Base-by-base conservation (phyloP, 2,113 vertebrate genomes). In the Uropsilus gracilis region DNA sequence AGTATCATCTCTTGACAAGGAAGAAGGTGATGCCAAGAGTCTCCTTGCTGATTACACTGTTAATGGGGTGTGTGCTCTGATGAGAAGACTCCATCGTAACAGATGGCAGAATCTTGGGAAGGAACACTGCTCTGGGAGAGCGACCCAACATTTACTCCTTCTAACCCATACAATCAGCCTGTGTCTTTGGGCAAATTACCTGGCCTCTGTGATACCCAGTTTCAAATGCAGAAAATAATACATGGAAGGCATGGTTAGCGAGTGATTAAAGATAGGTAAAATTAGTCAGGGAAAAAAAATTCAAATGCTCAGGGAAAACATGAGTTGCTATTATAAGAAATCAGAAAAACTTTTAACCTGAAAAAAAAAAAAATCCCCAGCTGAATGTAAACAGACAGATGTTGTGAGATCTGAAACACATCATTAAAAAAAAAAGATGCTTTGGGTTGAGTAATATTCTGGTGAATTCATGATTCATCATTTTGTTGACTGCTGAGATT, bases 371-470 rank as follows among this genome's bases (percentile, higher is more conserved):
- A 66, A 44, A 26, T 91, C 28, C 24, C 42, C 77, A 86, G 73
- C 30, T 83, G 80, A 88, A 59, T 95, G 88, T 86, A 85, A 94
- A 86, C 28, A 63, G 55, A 39, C 91, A 96, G 94, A 86, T 96
- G 80, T 86, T 96, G 28, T 94, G 82, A 89, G 71, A 89, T 91
- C 50, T 82, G 78, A 97, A 96, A 89, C 46, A 78, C 32, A 86
- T 75, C 30, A 6, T 66, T 89, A 95, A 32, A 37, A 61, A 37
- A 82, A 75, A 83, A 64, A 71, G 78, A 64, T 22, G 95, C 50
- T 37, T 92, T 86, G 37, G 34, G 55, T 18, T 86, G 86, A 71
- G 72, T 42, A 46, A 94, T 37, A 66, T 86, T 91, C 53, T 69
- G 86, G 1, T 84, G 73, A 84, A 24, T 57, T 80, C 61, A 75